Evolutionary conservation across 2,113 vertebrate species (phyloP).

Genomic region (Pao palembangensis): DNA sequence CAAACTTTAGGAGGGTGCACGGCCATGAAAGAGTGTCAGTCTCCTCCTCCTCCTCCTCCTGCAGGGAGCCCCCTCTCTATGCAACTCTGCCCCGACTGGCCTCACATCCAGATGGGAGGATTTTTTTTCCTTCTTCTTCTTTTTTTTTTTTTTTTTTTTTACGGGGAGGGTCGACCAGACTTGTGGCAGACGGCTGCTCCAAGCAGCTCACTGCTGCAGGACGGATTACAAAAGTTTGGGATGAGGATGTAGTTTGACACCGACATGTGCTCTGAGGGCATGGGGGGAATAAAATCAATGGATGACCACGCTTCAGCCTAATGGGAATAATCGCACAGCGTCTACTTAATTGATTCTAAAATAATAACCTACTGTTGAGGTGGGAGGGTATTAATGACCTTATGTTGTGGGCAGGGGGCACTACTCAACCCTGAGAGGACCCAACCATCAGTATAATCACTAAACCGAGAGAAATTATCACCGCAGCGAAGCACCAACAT

Average conservation of each 20-base stretch:
- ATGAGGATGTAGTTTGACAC: neutral
- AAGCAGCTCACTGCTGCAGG: conserved; percentile 39
- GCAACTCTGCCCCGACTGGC: conserved; percentile 72
- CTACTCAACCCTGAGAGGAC: conserved; percentile 28
- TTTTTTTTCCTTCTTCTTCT: conserved; percentile 49
- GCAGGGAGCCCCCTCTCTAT: conserved; percentile 58
- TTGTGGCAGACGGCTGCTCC: conserved; percentile 42
- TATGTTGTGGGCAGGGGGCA: conserved; percentile 11
- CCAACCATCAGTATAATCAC: conserved; percentile 33
- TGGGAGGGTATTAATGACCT: conserved; percentile 13
- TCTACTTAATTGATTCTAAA: neutral
- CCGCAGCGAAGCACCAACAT: conserved; percentile 12
- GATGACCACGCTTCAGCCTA: neutral
- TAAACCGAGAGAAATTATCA: conserved; percentile 27
- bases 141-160: conserved; percentile 31
- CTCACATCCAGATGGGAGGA: conserved; percentile 77
- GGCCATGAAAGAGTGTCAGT: conserved; percentile 46
- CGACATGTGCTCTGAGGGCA: conserved; percentile 7
- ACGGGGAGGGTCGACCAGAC: conserved; percentile 70
- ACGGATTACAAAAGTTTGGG: conserved; percentile 12
- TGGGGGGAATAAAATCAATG: neutral
- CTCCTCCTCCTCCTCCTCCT: conserved; percentile 39
- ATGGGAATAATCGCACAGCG: neutral
- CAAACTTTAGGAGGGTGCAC: conserved; percentile 42
- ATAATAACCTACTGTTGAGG: too few species aligned